Base-by-base conservation (phyloP, 1,140 invertebrate genomes). In the Spodoptera frugiperda region DNA sequence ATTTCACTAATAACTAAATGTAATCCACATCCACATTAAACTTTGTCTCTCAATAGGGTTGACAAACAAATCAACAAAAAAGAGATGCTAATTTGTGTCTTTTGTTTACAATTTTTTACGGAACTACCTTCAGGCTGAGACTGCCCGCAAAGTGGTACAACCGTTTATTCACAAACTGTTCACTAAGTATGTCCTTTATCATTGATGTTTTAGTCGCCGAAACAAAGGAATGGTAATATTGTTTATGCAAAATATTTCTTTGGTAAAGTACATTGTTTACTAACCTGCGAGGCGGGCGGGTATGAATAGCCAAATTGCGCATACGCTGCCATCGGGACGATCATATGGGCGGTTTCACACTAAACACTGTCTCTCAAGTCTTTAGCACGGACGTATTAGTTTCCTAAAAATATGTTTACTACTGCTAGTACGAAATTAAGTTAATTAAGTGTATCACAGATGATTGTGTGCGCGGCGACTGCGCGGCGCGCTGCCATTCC, bases 281-380 rank as follows among this genome's bases (percentile, higher is more conserved):
- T 89, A 77, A 97, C 97, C 96, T 97, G 97, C 78, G 97, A 96
- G 87, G 96, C 96, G 94, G 97, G 95, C 94, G 96, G 96, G 95
- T 97, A 97, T 70, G 96, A 95, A 92, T 97, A 97, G 94, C 97
- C 96, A 94, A 97, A 97, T 94, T 97, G 97, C 89, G 97, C 95
- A 95, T 97, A 97, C 82, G 96, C 96, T 89, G 97, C 97, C 97
- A 97, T 97, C 75, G 91, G 92, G 90, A 93, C 91, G 92, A 93
- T 93, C 92, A 93, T 93, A 93, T 87, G 92, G 91, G 87, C 91
- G 91, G 92, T 87, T 92, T 92, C 89, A 91, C 91, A 86, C 85
- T 85, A 88, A 87, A 85, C 88, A 92, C 91, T 93, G 91, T 93
- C 89, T 93, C 87, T 91, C 86, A 92, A 92, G 90, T 92, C 89